Base-by-base conservation (phyloP, 2,113 vertebrate species). In the Arvicanthis niloticus region DNA sequence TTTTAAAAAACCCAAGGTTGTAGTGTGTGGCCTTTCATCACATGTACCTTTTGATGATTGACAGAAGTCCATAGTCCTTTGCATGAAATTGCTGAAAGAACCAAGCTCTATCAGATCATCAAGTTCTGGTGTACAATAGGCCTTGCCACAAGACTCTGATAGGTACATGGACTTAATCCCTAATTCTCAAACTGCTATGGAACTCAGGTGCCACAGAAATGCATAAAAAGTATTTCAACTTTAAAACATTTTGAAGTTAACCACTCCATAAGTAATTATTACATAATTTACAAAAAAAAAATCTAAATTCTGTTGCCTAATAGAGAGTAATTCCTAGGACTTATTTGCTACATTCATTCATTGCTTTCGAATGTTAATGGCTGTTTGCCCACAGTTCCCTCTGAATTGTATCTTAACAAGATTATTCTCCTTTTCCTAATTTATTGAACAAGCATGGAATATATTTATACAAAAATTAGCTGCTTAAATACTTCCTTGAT, bases 391-490 rank as follows among this genome's bases (percentile, higher is more conserved):
- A 97, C 98, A 97, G 98, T 99, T 99, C 99, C 98, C 98, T 99
- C 96, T 98, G 97, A 98, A 98, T 97, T 96, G 94, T 96, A 98
- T 97, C 97, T 98, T 99, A 99, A 99, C 98, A 98, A 98, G 98
- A 98, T 99, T 99, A 99, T 97, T 95, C 97, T 98, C 97, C 97
- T 98, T 98, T 98, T 98, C 96, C 98, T 98, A 98, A 98, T 98
- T 98, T 98, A 98, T 98, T 98, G 96, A 98, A 98, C 97, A 98
- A 98, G 98, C 96, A 96, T 97, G 98, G 98, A 98, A 98, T 98
- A 97, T 99, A 98, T 98, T 99, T 99, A 99, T 98, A 97, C 97
- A 97, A 97, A 98, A 98, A 98, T 98, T 97, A 98, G 89, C 93
- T 97, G 91, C 93, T 98, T 98, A 98, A 98, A 98, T 98, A 98